Percentiles rank a stretch among this genome's conserved stretches.
These are phyloP conservation scores for Euproctis similis DNA, from an alignment of 2,888 invertebrate species.

Conservation along the genomic window DNA sequence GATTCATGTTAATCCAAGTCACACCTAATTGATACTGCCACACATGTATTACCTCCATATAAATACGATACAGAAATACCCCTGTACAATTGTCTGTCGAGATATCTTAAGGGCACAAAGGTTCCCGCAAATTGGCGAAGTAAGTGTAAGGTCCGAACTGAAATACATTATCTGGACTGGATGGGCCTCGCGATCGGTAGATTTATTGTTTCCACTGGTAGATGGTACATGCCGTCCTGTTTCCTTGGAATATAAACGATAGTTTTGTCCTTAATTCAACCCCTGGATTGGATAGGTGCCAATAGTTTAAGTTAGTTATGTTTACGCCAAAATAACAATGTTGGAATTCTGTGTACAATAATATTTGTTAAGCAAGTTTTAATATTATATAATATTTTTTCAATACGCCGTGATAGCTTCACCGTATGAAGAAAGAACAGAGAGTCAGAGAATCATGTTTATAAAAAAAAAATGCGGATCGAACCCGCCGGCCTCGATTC, in stretches of 20 bases:
- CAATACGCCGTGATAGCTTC: too few species aligned
- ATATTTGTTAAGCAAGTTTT: too few species aligned
- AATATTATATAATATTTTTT: too few species aligned
- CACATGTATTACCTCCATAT: slow-evolving; percentile 23
- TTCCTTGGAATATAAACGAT: slow-evolving; percentile 42
- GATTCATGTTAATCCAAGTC: slow-evolving; percentile 1
- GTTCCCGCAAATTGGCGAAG: slow-evolving; percentile 74
- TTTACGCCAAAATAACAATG: slow-evolving; percentile 6
- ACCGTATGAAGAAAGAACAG: too few species aligned
- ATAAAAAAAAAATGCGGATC: too few species aligned
- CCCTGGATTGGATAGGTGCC: slow-evolving; percentile 16
- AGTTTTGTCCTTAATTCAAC: slow-evolving; percentile 29
- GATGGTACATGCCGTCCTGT: slow-evolving; percentile 50
- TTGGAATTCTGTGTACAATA: too few species aligned
- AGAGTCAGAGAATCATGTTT: too few species aligned
- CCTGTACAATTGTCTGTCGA: slow-evolving; percentile 67
- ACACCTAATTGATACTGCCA: slow-evolving; percentile 19
- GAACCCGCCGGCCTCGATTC: too few species aligned
- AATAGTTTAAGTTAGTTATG: slow-evolving; percentile 4
- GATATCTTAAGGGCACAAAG: slow-evolving; percentile 75
- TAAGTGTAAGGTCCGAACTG: slow-evolving; percentile 72
- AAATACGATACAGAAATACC: slow-evolving; percentile 33
- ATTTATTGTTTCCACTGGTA: slow-evolving; percentile 61
- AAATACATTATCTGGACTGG: slow-evolving; percentile 72
- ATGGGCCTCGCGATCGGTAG: slow-evolving; percentile 53